Evolutionary conservation across 1,140 invertebrate species (phyloP).

Genomic region (Drosophila tristis): DNA sequence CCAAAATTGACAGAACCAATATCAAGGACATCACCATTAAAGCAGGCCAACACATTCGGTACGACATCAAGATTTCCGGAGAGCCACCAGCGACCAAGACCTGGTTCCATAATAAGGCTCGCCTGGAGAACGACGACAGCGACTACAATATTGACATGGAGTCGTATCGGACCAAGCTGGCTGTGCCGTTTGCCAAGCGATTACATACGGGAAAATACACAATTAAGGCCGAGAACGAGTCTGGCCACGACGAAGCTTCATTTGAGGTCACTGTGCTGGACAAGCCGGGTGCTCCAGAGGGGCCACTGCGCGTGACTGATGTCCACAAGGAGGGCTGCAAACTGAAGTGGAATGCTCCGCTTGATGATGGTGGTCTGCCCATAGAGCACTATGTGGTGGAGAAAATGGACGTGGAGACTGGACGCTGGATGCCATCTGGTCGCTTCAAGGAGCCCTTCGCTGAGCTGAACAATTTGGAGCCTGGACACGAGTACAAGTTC

Average conservation of each 20-base stretch:
- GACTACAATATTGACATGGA: conserved; percentile 91
- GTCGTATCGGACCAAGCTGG: conserved; percentile 93
- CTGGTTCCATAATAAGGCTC: conserved; percentile 93
- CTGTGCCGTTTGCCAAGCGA: conserved; percentile 90
- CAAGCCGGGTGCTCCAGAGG: conserved; percentile 95
- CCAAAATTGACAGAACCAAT: conserved; percentile 95
- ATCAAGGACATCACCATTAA: conserved; percentile 94
- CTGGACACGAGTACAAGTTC: conserved; percentile 98
- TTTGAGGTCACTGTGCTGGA: conserved; percentile 94
- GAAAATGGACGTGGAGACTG: conserved; percentile 93
- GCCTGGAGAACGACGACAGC: conserved; percentile 87
- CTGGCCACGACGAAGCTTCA: conserved; percentile 95
- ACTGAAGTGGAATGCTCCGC: conserved; percentile 96
- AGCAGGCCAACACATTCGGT: conserved; percentile 92
- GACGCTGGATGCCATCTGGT: conserved; percentile 93
- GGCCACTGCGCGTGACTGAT: conserved; percentile 94
- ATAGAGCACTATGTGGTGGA: conserved; percentile 97
- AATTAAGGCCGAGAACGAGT: conserved; percentile 95
- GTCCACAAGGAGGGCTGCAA: conserved; percentile 97
- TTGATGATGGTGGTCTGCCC: conserved; percentile 95
- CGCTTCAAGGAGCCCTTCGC: conserved; percentile 92
- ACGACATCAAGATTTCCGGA: conserved; percentile 95
- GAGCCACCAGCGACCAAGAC: conserved; percentile 94
- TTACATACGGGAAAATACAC: conserved; percentile 93
- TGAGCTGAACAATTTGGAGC: conserved; percentile 92